phyloP scores from a whole-genome alignment of 2,888 invertebrate genomes.

The Drosophila niveifrons region DNA sequence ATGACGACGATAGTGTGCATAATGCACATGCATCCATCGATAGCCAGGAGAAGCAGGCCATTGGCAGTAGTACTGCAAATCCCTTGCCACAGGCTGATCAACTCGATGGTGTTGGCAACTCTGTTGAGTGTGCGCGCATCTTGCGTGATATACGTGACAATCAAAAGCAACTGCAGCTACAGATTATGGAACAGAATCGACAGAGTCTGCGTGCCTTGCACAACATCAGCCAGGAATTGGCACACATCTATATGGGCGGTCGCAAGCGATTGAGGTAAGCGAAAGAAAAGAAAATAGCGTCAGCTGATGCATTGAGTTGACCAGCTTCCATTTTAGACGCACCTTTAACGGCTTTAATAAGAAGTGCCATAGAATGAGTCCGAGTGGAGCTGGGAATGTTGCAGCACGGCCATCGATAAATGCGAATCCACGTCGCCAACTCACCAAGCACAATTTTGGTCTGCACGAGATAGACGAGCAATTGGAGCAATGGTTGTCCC shows the following conservation, averaged over 20 bases:
- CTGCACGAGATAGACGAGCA: conserved; percentile 86
- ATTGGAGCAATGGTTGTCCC: conserved; percentile 90
- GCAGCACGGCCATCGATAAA: conserved; percentile 32
- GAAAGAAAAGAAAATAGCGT: not conserved
- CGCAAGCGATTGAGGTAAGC: conserved; percentile 71
- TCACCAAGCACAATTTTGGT: conserved; percentile 74
- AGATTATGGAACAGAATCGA: conserved; percentile 76
- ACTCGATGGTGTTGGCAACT: conserved; percentile 49
- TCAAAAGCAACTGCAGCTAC: conserved; percentile 75
- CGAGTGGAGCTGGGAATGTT: conserved; percentile 50
- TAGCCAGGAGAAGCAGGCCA: conserved; percentile 69
- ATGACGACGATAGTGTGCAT: conserved; percentile 83
- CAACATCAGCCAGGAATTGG: conserved; percentile 81
- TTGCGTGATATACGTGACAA: conserved; percentile 79
- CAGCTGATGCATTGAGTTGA: conserved; percentile 4
- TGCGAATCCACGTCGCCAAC: conserved; percentile 60
- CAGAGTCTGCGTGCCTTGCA: conserved; percentile 76
- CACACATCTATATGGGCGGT: conserved; percentile 80
- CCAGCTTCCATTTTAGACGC: conserved; percentile 52
- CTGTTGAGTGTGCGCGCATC: conserved; percentile 74
- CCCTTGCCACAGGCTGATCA: conserved; percentile 37
- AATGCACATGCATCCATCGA: conserved; percentile 68
- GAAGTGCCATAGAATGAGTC: conserved; percentile 70
- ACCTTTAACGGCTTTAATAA: conserved; percentile 66
- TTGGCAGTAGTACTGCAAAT: conserved; percentile 30